These are phyloP conservation scores for Pimpla rufipes DNA, from an alignment of 2,888 invertebrate genomes.

Conservation along the genomic window DNA sequence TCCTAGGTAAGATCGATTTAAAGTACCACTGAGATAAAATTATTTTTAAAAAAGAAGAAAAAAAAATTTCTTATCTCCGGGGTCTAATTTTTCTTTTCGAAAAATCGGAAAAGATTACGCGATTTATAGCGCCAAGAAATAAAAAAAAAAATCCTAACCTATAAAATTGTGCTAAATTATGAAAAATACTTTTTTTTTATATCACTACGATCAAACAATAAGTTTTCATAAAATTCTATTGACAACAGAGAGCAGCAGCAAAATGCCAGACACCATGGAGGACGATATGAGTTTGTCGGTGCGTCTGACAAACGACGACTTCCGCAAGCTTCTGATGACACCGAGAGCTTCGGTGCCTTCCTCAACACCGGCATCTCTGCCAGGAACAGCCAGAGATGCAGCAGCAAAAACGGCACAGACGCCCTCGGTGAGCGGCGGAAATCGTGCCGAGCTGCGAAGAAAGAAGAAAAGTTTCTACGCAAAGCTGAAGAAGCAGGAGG, in stretches of 20 bases:
- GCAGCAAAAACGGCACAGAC: constrained; percentile 89
- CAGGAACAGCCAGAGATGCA: constrained; percentile 90
- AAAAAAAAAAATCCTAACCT: constrained; percentile 6
- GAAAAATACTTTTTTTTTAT: neutral
- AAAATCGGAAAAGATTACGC: neutral
- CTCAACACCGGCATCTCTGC: constrained; percentile 86
- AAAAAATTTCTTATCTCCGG: neutral
- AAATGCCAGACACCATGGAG: constrained; percentile 81
- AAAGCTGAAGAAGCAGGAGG: constrained; percentile 96
- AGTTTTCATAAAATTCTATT: neutral
- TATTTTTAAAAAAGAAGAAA: neutral
- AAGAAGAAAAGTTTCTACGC: constrained; percentile 99
- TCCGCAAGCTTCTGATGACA: constrained; percentile 97
- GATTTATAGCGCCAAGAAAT: neutral
- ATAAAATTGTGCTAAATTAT: neutral
- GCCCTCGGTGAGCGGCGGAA: constrained; percentile 78
- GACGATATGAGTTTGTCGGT: constrained; percentile 87
- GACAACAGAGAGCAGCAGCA: constrained; percentile 14
- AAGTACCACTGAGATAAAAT: too few species aligned
- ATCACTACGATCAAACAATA: neutral
- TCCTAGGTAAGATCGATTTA: constrained; percentile 1
- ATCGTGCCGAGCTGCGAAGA: constrained; percentile 92
- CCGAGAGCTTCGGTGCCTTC: constrained; percentile 92
- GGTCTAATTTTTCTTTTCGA: neutral
- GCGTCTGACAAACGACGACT: constrained; percentile 98